Base-by-base conservation (phyloP, 1,140 invertebrate species). In the Aphelinus certus region DNA sequence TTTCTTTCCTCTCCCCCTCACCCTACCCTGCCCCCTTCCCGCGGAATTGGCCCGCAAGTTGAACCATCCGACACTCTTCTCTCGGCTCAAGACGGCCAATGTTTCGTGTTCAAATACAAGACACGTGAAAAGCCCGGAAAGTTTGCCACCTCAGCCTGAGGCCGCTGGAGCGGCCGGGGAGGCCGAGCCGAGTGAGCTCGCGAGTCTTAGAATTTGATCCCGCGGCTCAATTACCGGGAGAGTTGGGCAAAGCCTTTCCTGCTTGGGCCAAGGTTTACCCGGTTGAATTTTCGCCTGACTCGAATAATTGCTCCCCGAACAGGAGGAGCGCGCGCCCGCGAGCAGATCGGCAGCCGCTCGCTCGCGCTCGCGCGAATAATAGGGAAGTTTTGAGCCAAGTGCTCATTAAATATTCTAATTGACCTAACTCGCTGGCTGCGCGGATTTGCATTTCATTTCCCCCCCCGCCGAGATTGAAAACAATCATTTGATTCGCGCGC, bases 361-460 rank as follows among this genome's bases (percentile, higher is more conserved):
- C 26, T 26, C 26, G 26, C 26, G 26, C 26, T 26, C 26, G 26
- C 55, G 45, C 66, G 67, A 75, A 75, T 70, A 75, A 70, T 75
- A 70, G 64, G 55, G 55, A 75, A 69, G 66, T 75, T 75, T 75
- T 75, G 66, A 64, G 67, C 42, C 48, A 69, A 62, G 61, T 58
- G 42, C 73, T 75, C 67, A 70, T 75, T 75, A 75, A 70, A 70
- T 67, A 75, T 75, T 75, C 53, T 75, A 75, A 75, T 75, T 70
- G 73, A 75, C 67, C 64, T 62, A 73, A 73, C 57, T 69, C 58
- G 46, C 10, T 26, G 26, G 26, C 26, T 3, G 58, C 51, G 51
- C 45, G 64, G 53, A 73, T 73, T 73, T 66, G 71, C 71, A 73
- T 73, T 73, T 73, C 55, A 67, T 67, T 72, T 45, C 43, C 0